Conservation (phyloP, 2,888 invertebrate genomes). For the Pollenia angustigena region DNA sequence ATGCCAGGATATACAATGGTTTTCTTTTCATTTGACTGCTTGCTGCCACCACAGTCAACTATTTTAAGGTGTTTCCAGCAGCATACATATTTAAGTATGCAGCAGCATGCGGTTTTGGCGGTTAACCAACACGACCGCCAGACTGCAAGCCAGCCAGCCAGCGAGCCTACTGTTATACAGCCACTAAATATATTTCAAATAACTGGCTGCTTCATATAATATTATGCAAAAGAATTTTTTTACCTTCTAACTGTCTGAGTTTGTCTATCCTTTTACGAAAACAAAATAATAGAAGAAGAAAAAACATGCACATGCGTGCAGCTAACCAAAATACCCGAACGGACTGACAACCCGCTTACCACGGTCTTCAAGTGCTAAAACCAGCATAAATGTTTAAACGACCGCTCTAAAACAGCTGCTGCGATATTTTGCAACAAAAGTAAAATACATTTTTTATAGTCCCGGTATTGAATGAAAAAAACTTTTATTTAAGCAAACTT, state of each 20-base stretch:
- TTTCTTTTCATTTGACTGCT: constrained; percentile 53
- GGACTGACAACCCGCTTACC: constrained; percentile 41
- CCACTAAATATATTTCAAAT: constrained; percentile 33
- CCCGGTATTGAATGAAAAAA: not conserved
- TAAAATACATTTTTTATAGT: constrained; percentile 33
- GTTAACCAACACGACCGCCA: constrained; percentile 30
- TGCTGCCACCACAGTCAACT: constrained; percentile 53
- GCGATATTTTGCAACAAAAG: constrained; percentile 35
- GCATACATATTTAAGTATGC: constrained; percentile 45
- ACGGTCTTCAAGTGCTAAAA: constrained; percentile 41
- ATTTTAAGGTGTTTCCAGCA: constrained; percentile 51
- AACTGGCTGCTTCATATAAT: constrained; percentile 47
- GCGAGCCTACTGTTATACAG: constrained; percentile 57
- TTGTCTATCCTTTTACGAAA: constrained; percentile 32
- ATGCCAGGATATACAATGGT: constrained; percentile 41
- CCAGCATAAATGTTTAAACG: constrained; percentile 51
- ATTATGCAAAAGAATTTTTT: constrained; percentile 45
- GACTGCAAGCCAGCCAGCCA: constrained; percentile 35
- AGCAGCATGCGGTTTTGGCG: constrained; percentile 61
- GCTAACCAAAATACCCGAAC: constrained; percentile 1
- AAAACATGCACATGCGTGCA: constrained; percentile 65
- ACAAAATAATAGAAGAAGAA: not conserved
- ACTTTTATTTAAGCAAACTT: constrained; percentile 26
- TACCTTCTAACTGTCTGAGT: constrained; percentile 59
- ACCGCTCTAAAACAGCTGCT: constrained; percentile 65